phyloP scores from a whole-genome alignment of 2,113 vertebrate genomes.

The Pseudopodoces humilis region DNA sequence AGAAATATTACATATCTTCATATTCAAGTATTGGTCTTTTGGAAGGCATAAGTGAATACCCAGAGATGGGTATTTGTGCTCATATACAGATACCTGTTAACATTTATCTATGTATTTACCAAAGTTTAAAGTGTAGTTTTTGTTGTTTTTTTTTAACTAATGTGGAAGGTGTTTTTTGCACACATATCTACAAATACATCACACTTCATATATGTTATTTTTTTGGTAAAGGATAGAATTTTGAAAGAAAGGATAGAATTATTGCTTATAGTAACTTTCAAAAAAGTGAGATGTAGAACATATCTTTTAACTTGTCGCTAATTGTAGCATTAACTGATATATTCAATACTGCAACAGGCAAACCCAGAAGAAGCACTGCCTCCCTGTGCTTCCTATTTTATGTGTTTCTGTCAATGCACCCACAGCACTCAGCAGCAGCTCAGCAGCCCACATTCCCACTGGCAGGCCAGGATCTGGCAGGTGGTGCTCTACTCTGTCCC shows the following conservation, averaged over 20 bases:
- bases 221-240: neutral
- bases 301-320: neutral
- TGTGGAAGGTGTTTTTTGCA: neutral
- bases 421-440: neutral
- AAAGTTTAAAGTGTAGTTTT: neutral
- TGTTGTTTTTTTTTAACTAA: neutral
- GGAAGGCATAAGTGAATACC: neutral
- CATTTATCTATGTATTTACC: neutral
- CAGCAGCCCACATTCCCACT: neutral
- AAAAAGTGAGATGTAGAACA: neutral
- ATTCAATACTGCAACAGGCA: neutral
- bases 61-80: neutral
- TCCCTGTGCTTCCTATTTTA: fast-evolving
- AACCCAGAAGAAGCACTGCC: neutral
- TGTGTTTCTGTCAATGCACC: neutral
- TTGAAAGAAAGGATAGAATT: neutral
- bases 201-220: neutral
- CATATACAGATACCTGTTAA: neutral
- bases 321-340: neutral
- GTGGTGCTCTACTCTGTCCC: neutral
- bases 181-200: neutral
- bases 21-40: neutral
- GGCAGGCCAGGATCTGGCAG: neutral
- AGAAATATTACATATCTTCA: neutral
- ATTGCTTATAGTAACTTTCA: neutral